Evolutionary conservation across 2,888 invertebrate genomes (phyloP), one percentile per base, ranked within the genome.

Genomic region (Danaus chrysippus): DNA sequence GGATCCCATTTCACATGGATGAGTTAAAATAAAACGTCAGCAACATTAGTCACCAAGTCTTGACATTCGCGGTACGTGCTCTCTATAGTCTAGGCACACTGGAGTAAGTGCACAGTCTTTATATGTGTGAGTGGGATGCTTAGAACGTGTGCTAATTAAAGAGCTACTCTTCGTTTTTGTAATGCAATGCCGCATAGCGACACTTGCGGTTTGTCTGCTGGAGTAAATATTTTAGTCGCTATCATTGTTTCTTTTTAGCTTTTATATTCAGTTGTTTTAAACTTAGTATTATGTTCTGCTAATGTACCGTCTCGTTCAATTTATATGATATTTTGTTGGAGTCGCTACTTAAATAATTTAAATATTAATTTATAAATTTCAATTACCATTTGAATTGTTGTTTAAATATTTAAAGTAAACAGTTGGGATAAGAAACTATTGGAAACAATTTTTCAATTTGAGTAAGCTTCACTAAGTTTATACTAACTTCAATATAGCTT

Each of bases 111-210:
- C 68, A 70, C 49, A 70, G 69, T 65, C 67, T 70, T 71, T 66
- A 49, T 61, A 69, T 73, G 67, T 65, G 69, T 63, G 62, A 52
- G 56, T 59, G 42, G 60, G 64, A 58, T 60, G 66, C 60, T 66
- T 64, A 62, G 64, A 63, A 60, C 60, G 63, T 59, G 70, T 62
- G 76, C 79, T 82, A 85, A 86, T 84, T 84, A 82, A 81, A 77
- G 79, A 76, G 74, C 76, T 75, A 72, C 64, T 76, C 68, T 78
- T 78, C 74, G 77, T 83, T 83, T 83, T 84, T 83, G 85, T 81
- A 81, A 83, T 73, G 68, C 73, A 76, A 82, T 65, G 70, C 81
- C 68, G 67, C 72, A 70, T 68, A 70, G 70, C 71, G 75, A 73
- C 76, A 76, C 73, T 76, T 72, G 78, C 71, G 77, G 76, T 72